These are phyloP conservation scores for Parnassius mnemosyne DNA, from an alignment of 2,888 invertebrate genomes.

Conservation along the genomic window DNA sequence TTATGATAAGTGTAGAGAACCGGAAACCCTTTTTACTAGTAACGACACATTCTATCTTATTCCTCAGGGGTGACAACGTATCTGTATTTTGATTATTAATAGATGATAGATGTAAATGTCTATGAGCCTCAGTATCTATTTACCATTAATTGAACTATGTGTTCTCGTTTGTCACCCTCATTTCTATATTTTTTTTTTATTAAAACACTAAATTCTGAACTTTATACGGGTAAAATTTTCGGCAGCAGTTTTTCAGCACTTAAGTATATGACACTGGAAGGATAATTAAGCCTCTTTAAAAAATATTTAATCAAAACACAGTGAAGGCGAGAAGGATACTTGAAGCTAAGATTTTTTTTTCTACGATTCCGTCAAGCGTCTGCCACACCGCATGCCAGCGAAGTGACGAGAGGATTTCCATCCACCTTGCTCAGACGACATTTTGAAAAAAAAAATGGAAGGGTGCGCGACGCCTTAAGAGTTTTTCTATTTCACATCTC, in stretches of 20 bases:
- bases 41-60: too few relatives aligned
- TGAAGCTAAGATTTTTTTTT: constrained; percentile 28
- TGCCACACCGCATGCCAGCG: constrained; percentile 49
- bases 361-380: constrained; percentile 44
- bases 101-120: too few relatives aligned
- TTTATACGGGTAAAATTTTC: neutral
- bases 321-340: constrained; percentile 18
- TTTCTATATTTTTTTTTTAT: too few relatives aligned
- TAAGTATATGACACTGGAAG: neutral
- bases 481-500: constrained; percentile 44
- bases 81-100: too few relatives aligned
- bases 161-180: too few relatives aligned
- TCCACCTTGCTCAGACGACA: constrained; percentile 49
- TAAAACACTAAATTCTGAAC: too few relatives aligned
- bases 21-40: too few relatives aligned
- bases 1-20: too few relatives aligned
- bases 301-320: constrained; percentile 17
- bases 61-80: too few relatives aligned
- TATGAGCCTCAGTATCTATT: too few relatives aligned
- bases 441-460: constrained; percentile 49
- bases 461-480: constrained; percentile 45
- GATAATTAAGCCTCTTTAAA: constrained; percentile 15
- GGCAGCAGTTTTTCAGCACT: neutral
- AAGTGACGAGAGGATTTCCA: constrained; percentile 46
- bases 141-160: too few relatives aligned